Base-by-base conservation (phyloP, 2,888 invertebrate species). In the Odontocerum albicorne region DNA sequence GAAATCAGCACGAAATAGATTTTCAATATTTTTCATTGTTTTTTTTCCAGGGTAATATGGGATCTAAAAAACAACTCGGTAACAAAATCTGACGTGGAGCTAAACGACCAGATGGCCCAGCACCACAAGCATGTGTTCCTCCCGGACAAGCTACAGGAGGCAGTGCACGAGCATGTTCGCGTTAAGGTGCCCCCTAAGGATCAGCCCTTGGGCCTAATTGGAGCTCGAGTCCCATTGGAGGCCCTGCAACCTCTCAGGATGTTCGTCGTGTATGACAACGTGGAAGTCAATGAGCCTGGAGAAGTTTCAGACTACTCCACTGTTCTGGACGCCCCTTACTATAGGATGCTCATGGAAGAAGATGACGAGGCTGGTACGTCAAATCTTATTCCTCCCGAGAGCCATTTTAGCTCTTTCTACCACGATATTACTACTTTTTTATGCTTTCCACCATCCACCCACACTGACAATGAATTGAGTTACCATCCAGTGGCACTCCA, bases 191-290 rank as follows among this genome's bases (percentile, higher is more conserved):
- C 22, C n/a, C 19, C 17, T 2, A 16, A 7, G 19, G 35, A 67
- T 64, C 2, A 67, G 66, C 2, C 61, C 61, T 2, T 58, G 66
- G n/a, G n/a, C n/a, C n/a, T n/a, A n/a, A n/a, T n/a, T n/a, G 27
- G 65, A 66, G 27, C 65, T 62, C 0, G 36, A 62, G 10, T 61
- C 62, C 13, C 65, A 62, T 56, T 70, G 0, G 83, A 86, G 65
- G 79, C 85, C 0, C 66, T 90, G 13, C 79, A 82, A 32, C 75
- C 83, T 0, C 82, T 84, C 33, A 75, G 87, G 35, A 78, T 88
- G 43, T 88, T 81, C 64, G 78, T 88, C 20, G 79, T 88, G 6
- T 85, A 88, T 63, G 86, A 90, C 63, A 88, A 87, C 56, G 80
- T 90, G 22, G 87, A 88, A 64, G 83, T 90, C 7, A 79, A 82